Conservation (phyloP, 2,113 vertebrate genomes). For the Ameiurus melas region DNA sequence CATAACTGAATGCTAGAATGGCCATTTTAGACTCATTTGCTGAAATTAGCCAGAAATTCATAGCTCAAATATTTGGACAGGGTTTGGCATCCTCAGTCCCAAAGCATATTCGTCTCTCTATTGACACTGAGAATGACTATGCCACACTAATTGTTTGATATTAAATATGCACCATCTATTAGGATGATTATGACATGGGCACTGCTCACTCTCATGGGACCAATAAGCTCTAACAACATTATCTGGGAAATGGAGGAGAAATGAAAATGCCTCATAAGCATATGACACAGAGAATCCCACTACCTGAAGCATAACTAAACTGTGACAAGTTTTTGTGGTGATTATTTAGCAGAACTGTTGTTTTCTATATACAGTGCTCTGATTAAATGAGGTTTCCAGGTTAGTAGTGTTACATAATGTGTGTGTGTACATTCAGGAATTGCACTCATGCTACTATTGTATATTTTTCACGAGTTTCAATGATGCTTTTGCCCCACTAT, state of each 20-base stretch:
- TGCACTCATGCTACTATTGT: background rate
- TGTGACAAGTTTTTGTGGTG: constrained; percentile 9
- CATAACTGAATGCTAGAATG: constrained; percentile 76
- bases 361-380: constrained; percentile 19
- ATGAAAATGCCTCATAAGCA: constrained; percentile 30
- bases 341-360: constrained; percentile 45
- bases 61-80: constrained; percentile 70
- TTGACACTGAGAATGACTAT: constrained; percentile 69
- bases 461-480: background rate
- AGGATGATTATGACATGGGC: constrained; percentile 84
- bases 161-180: constrained; percentile 87
- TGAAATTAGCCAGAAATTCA: constrained; percentile 72
- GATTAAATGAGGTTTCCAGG: constrained; percentile 21
- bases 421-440: background rate
- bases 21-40: constrained; percentile 70
- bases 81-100: constrained; percentile 49
- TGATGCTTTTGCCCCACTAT: background rate
- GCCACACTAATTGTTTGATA: constrained; percentile 79
- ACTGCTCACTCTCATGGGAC: constrained; percentile 70
- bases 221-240: constrained; percentile 66
- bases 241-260: constrained; percentile 70
- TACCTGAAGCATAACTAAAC: constrained; percentile 31
- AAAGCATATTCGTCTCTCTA: constrained; percentile 50
- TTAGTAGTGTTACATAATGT: background rate
- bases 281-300: constrained; percentile 25